These are phyloP conservation scores for Pavo muticus DNA, from an alignment of 2,113 vertebrate species.

Conservation along the genomic window DNA sequence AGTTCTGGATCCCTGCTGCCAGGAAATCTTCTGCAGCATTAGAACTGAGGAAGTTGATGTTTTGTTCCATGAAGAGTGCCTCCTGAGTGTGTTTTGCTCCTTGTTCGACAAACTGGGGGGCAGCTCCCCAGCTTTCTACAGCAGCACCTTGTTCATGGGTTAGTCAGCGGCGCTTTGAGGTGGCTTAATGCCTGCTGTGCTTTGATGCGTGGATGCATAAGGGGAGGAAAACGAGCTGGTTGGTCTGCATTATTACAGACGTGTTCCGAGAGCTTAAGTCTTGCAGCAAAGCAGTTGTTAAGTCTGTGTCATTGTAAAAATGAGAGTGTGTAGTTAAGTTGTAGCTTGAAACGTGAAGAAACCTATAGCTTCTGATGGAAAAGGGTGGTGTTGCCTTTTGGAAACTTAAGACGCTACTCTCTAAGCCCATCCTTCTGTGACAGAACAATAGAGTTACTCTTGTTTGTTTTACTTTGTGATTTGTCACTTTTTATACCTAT, in stretches of 20 bases:
- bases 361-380: neutral
- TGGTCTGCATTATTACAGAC: neutral
- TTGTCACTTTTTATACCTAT: neutral
- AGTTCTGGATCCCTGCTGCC: neutral
- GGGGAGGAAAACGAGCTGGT: slow-evolving; percentile 24
- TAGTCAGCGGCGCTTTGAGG: neutral
- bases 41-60: neutral
- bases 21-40: neutral
- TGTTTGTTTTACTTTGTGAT: neutral
- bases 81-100: neutral
- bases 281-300: slow-evolving; percentile 15
- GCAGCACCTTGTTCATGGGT: neutral
- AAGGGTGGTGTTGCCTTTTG: neutral
- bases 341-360: neutral
- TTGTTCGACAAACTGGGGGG: neutral
- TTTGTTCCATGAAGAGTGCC: neutral
- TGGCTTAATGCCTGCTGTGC: neutral
- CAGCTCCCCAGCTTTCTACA: neutral
- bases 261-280: neutral
- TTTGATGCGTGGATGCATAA: neutral
- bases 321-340: neutral
- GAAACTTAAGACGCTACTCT: neutral
- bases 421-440: neutral
- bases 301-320: slow-evolving; percentile 32
- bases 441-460: neutral